These are phyloP conservation scores for Chelon auratus DNA, from an alignment of 2,797 vertebrate species.

Conservation along the genomic window DNA sequence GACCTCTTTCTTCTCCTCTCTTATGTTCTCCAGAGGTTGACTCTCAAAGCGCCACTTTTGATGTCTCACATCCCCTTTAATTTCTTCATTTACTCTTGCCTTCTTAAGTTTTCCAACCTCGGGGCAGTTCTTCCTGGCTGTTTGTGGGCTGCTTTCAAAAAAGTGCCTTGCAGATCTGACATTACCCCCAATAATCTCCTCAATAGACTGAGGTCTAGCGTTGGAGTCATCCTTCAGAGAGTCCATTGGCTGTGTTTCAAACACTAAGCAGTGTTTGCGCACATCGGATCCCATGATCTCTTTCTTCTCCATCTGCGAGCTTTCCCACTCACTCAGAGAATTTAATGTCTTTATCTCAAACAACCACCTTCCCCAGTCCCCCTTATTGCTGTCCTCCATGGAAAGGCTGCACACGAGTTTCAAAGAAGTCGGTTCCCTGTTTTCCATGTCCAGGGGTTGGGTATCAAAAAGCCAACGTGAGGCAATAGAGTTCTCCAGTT, in stretches of 20 bases:
- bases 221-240: constrained; percentile 87
- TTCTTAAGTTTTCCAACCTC: constrained; percentile 90
- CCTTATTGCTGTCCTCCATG: constrained; percentile 87
- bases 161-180: constrained; percentile 90
- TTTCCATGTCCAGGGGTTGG: constrained; percentile 85
- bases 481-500: constrained; percentile 87
- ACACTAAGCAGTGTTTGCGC: constrained; percentile 90
- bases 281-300: constrained; percentile 89
- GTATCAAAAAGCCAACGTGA: constrained; percentile 90
- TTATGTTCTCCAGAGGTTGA: constrained; percentile 90
- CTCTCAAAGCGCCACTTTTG: constrained; percentile 94
- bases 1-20: constrained; percentile 88
- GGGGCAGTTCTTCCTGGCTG: constrained; percentile 82
- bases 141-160: constrained; percentile 90
- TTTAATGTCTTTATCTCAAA: constrained; percentile 91
- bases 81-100: constrained; percentile 82
- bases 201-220: constrained; percentile 72
- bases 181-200: constrained; percentile 91
- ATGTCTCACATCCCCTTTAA: constrained; percentile 90
- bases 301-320: constrained; percentile 80
- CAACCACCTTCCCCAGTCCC: constrained; percentile 87
- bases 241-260: constrained; percentile 93
- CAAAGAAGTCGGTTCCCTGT: constrained; percentile 82
- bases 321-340: constrained; percentile 85
- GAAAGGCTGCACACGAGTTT: constrained; percentile 89